Conservation (phyloP, 2,888 invertebrate genomes). For the Leucania comma region DNA sequence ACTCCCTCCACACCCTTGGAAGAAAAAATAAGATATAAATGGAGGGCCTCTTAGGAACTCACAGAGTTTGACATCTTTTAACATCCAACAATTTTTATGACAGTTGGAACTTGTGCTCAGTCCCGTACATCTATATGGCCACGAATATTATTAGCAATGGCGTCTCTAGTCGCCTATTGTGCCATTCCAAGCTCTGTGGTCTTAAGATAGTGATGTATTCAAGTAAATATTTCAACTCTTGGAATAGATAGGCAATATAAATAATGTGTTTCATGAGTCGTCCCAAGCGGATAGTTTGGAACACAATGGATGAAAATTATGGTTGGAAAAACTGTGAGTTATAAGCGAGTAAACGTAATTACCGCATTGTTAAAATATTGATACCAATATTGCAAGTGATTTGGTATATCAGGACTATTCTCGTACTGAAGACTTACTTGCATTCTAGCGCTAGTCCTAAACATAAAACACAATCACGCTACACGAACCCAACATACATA, state of each 20-base stretch:
- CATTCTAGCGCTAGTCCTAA: too few relatives aligned
- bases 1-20: too few relatives aligned
- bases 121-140: too few relatives aligned
- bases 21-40: too few relatives aligned
- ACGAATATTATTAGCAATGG: background rate
- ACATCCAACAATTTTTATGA: background rate
- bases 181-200: background rate
- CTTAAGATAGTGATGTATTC: constrained; percentile 26
- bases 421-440: too few relatives aligned
- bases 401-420: too few relatives aligned
- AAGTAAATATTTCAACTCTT: constrained; percentile 29
- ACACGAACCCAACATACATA: too few relatives aligned
- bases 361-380: background rate
- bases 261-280: constrained; percentile 21
- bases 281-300: constrained; percentile 4
- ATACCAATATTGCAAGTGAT: background rate
- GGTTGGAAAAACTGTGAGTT: background rate
- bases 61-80: too few relatives aligned
- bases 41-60: too few relatives aligned
- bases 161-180: background rate
- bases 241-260: constrained; percentile 29
- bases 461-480: too few relatives aligned
- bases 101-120: background rate
- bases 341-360: background rate
- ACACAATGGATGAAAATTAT: constrained; percentile 7